These are phyloP conservation scores for Desmodus rotundus DNA, from an alignment of 2,113 vertebrate genomes.

Conservation along the genomic window DNA sequence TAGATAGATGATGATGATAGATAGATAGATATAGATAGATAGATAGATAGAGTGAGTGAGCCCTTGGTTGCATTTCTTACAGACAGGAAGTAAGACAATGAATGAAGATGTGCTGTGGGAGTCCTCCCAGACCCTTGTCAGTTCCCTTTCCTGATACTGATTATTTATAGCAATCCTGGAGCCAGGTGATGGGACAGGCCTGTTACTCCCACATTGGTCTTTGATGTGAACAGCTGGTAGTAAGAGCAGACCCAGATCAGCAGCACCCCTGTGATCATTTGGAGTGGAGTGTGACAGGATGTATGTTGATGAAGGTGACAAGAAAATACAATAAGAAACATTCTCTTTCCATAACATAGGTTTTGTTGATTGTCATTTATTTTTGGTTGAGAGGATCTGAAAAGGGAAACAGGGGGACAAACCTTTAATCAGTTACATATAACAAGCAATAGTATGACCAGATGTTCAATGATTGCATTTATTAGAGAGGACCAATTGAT, in stretches of 20 bases:
- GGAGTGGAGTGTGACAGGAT: slow-evolving; percentile 20
- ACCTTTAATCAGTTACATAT: slow-evolving; percentile 40
- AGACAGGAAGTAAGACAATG: background rate
- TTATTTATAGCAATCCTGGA: slow-evolving; percentile 45
- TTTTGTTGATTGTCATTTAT: slow-evolving; percentile 34
- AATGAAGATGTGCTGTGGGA: background rate
- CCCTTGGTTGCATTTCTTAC: background rate
- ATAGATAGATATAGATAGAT: no score
- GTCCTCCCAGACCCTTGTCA: background rate
- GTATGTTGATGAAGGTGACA: background rate
- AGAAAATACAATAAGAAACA: slow-evolving; percentile 44
- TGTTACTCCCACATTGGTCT: background rate
- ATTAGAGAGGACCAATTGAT: slow-evolving; percentile 70
- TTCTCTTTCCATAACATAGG: background rate
- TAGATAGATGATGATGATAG: no score
- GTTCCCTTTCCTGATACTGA: slow-evolving; percentile 38
- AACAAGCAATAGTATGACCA: slow-evolving; percentile 70
- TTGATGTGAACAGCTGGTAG: slow-evolving; percentile 3
- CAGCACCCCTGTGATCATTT: background rate
- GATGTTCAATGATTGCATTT: slow-evolving; percentile 72
- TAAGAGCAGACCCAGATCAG: background rate
- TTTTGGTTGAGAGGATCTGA: slow-evolving; percentile 40
- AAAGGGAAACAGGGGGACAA: slow-evolving; percentile 48
- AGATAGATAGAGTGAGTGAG: background rate
- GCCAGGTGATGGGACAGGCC: background rate